Percentiles rank a stretch among this genome's conserved stretches.
Conservation (phyloP, 2,113 vertebrate species). For the Holacanthus passer region DNA sequence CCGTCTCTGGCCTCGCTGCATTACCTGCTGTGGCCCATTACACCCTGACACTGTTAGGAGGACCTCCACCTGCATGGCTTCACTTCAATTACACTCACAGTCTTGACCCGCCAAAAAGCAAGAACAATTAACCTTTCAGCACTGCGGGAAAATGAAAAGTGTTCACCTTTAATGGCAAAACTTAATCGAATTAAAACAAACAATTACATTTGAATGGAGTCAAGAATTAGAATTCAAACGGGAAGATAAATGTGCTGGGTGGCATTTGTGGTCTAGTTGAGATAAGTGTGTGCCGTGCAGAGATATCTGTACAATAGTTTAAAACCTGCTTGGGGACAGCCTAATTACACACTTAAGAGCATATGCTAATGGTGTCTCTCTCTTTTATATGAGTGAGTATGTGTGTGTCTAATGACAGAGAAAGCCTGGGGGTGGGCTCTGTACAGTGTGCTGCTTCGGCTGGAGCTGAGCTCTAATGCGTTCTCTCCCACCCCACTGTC, state of each 20-base stretch:
- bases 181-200: constrained; percentile 63
- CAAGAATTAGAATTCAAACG: constrained; percentile 35
- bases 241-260: constrained; percentile 53
- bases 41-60: constrained; percentile 30
- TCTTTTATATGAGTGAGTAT: constrained; percentile 49
- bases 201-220: constrained; percentile 34
- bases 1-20: constrained; percentile 19
- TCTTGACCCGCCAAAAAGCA: constrained; percentile 19
- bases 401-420: constrained; percentile 74
- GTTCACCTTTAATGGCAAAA: constrained; percentile 31
- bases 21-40: constrained; percentile 69
- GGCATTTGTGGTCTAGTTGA: constrained; percentile 61
- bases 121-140: constrained; percentile 65
- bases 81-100: constrained; percentile 53
- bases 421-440: constrained; percentile 61
- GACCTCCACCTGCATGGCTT: constrained; percentile 48
- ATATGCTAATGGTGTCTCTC: constrained; percentile 73
- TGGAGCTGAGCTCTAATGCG: constrained; percentile 34
- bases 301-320: constrained; percentile 71
- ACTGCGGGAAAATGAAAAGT: not conserved
- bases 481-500: constrained; percentile 4
- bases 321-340: constrained; percentile 75
- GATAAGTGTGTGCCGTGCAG: constrained; percentile 62
- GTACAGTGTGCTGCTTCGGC: constrained; percentile 30
- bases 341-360: constrained; percentile 80